Conservation (phyloP, 2,888 invertebrate genomes). For the Myopa testacea region DNA sequence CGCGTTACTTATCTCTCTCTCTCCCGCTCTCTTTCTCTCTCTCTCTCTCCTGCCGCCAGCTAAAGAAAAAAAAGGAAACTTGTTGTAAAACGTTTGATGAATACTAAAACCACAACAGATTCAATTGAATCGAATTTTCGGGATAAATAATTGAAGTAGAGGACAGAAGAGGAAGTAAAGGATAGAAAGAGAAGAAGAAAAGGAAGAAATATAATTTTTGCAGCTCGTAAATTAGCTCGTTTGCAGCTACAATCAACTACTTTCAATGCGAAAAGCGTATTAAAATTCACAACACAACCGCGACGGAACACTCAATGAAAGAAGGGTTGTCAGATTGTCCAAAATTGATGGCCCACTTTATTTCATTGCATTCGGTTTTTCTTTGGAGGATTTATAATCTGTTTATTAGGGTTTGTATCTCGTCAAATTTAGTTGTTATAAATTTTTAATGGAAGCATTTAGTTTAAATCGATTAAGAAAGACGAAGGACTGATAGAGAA, state of each 20-base stretch:
- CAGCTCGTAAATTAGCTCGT: slow-evolving; percentile 20
- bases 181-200: neutral
- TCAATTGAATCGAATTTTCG: slow-evolving; percentile 61
- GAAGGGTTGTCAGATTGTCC: neutral
- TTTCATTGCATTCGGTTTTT: neutral
- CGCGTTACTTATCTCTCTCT: too few relatives aligned
- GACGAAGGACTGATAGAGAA: too few relatives aligned
- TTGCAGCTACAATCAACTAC: neutral
- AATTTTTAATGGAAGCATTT: too few relatives aligned
- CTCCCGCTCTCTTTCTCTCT: neutral
- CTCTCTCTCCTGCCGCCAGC: slow-evolving; percentile 13
- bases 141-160: neutral
- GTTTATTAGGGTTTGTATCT: too few relatives aligned
- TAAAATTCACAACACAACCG: neutral
- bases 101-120: slow-evolving; percentile 56
- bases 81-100: slow-evolving; percentile 62
- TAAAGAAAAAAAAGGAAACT: slow-evolving; percentile 61
- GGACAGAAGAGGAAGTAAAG: neutral
- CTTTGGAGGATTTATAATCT: too few relatives aligned
- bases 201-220: neutral
- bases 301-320: neutral
- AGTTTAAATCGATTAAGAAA: too few relatives aligned
- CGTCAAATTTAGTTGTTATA: too few relatives aligned
- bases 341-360: neutral
- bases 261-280: neutral